A percentile compares a stretch with the other conserved stretches of the same genome.
Conservation (phyloP, 1,140 invertebrate species). For the Helicorthomorpha holstii region DNA sequence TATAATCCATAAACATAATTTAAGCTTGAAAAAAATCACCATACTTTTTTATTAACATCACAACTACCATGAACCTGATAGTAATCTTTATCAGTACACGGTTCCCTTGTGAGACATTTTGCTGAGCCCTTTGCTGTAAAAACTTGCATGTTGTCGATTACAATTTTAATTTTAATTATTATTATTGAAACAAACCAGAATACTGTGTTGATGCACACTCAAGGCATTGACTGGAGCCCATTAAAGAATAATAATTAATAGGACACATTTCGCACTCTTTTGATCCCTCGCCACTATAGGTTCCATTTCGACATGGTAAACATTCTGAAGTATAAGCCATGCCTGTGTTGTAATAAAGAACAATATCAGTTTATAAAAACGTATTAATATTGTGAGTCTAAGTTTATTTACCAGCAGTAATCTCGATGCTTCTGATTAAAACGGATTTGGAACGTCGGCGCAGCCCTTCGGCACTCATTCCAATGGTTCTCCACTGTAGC, state of each 20-base stretch:
- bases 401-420: constrained; percentile 20
- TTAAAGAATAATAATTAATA: constrained; percentile 27
- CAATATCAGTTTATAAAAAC: not conserved
- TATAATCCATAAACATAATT: no score
- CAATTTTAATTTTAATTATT: not conserved
- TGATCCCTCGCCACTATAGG: constrained; percentile 29
- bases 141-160: constrained; percentile 7
- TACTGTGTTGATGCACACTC: constrained; percentile 25
- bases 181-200: constrained; percentile 10
- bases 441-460: constrained; percentile 23
- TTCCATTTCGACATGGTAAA: constrained; percentile 35
- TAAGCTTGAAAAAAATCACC: no score
- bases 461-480: constrained; percentile 8
- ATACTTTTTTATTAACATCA: constrained; percentile 26
- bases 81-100: constrained; percentile 36
- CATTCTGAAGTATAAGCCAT: constrained; percentile 41
- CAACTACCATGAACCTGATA: constrained; percentile 34
- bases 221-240: constrained; percentile 29
- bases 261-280: constrained; percentile 31
- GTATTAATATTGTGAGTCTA: not conserved
- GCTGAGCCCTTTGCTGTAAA: constrained; percentile 27
- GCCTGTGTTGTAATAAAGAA: constrained; percentile 22
- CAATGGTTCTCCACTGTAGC: constrained; percentile 34
- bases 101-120: constrained; percentile 29
- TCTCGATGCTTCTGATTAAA: constrained; percentile 26